A percentile compares a stretch with the other conserved stretches of the same genome.
These are phyloP conservation scores for Dromaius novaehollandiae DNA, from an alignment of 2,113 vertebrate species.

Conservation along the genomic window DNA sequence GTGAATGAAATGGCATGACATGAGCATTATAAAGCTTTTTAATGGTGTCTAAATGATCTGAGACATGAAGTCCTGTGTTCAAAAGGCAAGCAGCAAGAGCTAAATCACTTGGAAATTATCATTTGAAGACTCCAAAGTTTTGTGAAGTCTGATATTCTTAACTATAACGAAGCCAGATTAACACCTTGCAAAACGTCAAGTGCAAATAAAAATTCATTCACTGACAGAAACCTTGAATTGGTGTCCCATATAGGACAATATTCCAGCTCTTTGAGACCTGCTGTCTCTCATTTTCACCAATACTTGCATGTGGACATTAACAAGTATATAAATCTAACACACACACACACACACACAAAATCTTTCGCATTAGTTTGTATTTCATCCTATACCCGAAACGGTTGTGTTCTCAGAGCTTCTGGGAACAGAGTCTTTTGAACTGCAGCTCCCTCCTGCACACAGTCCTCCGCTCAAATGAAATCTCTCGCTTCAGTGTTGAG, in stretches of 20 bases:
- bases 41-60: not conserved
- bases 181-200: not conserved
- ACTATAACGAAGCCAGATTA: not conserved
- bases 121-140: not conserved
- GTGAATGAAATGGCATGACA: not conserved
- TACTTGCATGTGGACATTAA: not conserved
- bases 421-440: not conserved
- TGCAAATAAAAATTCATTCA: not conserved
- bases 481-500: not conserved
- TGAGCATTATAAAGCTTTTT: not conserved
- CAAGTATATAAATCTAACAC: not conserved
- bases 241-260: not conserved
- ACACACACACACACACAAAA: not conserved
- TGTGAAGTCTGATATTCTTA: not conserved
- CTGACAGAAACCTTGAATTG: not conserved
- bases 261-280: not conserved
- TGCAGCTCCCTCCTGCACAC: not conserved
- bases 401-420: not conserved
- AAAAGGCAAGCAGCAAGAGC: not conserved
- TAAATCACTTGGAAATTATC: not conserved
- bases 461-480: not conserved
- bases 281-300: not conserved
- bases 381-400: not conserved
- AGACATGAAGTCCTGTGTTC: not conserved
- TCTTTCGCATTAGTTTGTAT: not conserved